Evolutionary conservation across 2,113 vertebrate genomes (phyloP).

Genomic region (Taurulus bubalis): DNA sequence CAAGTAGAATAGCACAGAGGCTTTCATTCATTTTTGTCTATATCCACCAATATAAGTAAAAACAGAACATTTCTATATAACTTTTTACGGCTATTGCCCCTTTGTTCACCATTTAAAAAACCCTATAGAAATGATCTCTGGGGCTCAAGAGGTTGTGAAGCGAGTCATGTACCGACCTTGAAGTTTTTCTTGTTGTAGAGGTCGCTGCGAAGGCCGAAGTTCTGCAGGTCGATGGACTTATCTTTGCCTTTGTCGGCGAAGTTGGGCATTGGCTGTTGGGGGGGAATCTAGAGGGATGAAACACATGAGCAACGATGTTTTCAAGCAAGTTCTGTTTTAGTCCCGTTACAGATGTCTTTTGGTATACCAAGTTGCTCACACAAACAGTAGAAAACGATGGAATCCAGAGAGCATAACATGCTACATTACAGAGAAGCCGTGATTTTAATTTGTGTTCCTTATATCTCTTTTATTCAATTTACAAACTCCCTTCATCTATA

Average conservation of each 20-base stretch:
- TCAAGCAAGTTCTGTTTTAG: neutral
- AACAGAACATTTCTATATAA: neutral
- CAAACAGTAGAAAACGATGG: neutral
- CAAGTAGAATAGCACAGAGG: neutral
- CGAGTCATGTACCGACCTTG: conserved; percentile 82
- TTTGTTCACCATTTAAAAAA: neutral
- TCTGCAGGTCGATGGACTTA: conserved; percentile 93
- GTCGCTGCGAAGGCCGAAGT: conserved; percentile 94
- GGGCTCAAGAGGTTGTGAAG: neutral
- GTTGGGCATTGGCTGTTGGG: conserved; percentile 93
- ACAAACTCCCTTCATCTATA: neutral
- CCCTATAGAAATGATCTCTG: neutral
- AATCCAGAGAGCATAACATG: neutral
- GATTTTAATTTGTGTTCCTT: neutral
- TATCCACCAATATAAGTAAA: neutral
- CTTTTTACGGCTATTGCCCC: too few relatives aligned
- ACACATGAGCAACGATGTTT: neutral
- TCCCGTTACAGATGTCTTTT: neutral
- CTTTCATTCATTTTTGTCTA: neutral
- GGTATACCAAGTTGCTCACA: too few relatives aligned
- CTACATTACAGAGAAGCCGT: neutral
- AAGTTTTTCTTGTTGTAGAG: conserved; percentile 95
- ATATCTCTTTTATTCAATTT: neutral
- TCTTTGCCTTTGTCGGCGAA: conserved; percentile 95
- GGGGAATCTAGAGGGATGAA: conserved; percentile 85